phyloP scores from a whole-genome alignment of 64 coral and sea anemone species.

The Stichodactyla helianthus region DNA sequence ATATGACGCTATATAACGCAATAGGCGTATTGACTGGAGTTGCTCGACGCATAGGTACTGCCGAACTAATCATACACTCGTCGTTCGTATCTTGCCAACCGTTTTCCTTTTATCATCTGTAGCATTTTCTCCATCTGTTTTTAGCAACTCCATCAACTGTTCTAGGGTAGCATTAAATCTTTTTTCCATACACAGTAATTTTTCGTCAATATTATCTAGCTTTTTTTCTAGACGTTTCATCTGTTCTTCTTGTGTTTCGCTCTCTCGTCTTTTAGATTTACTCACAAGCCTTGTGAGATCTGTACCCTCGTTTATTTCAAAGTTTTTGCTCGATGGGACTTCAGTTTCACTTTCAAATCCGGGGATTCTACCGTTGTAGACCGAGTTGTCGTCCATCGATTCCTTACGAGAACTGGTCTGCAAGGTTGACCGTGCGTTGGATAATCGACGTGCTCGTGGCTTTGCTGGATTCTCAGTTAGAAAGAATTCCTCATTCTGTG shows the following conservation, averaged over 20 bases:
- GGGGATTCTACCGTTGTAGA: background rate
- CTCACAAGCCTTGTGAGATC: background rate
- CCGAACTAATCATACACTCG: background rate
- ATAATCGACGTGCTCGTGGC: background rate
- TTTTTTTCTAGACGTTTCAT: slow-evolving; percentile 6
- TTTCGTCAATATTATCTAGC: slow-evolving; percentile 10
- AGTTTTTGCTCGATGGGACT: background rate
- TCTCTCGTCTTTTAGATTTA: background rate
- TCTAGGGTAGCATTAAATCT: background rate
- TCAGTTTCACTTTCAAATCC: background rate
- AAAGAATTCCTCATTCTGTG: slow-evolving; percentile 6
- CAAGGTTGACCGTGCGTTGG: slow-evolving; percentile 8
- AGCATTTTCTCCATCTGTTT: background rate
- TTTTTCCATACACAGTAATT: background rate
- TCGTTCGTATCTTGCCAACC: background rate
- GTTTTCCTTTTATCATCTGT: background rate
- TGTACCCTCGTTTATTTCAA: background rate
- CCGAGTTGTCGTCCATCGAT: background rate
- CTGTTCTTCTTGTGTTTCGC: background rate
- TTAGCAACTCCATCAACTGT: slow-evolving; percentile 2
- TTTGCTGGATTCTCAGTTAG: slow-evolving; percentile 8
- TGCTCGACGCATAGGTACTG: too few species aligned
- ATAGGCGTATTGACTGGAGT: too few species aligned
- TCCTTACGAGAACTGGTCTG: background rate
- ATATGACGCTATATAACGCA: too few species aligned